These are phyloP conservation scores for Rousettus leschenaultii DNA, from an alignment of 2,113 vertebrate species.

Conservation along the genomic window DNA sequence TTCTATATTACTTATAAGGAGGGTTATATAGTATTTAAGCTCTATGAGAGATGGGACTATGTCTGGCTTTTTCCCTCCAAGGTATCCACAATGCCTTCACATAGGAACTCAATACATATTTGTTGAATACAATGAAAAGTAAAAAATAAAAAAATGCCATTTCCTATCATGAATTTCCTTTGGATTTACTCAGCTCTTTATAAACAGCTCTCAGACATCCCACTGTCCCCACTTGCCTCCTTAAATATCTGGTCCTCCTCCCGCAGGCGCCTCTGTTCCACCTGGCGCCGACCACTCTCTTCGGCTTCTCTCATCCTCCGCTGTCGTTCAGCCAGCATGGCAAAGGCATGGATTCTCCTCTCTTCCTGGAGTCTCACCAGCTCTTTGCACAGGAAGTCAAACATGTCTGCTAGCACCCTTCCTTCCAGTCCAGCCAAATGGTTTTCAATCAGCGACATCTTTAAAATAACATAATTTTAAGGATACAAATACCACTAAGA, in stretches of 20 bases:
- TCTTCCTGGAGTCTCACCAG: slow-evolving; percentile 92
- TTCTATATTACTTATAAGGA: neutral
- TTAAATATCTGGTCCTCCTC: slow-evolving; percentile 93
- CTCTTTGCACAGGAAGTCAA: slow-evolving; percentile 94
- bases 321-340: slow-evolving; percentile 90
- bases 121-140: neutral
- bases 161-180: neutral
- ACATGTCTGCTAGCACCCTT: slow-evolving; percentile 82
- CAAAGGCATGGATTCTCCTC: slow-evolving; percentile 89
- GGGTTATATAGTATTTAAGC: neutral
- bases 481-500: neutral
- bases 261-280: slow-evolving; percentile 85
- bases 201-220: neutral
- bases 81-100: neutral
- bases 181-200: neutral
- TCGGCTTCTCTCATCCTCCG: slow-evolving; percentile 90
- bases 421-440: slow-evolving; percentile 83
- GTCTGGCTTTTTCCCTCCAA: neutral
- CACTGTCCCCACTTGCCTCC: slow-evolving; percentile 82
- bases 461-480: neutral
- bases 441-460: slow-evolving; percentile 83
- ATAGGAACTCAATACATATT: neutral
- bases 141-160: neutral
- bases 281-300: slow-evolving; percentile 91
- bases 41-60: neutral